Conservation (phyloP, 2,113 vertebrate species). For the Tychaedon coryphoeus region DNA sequence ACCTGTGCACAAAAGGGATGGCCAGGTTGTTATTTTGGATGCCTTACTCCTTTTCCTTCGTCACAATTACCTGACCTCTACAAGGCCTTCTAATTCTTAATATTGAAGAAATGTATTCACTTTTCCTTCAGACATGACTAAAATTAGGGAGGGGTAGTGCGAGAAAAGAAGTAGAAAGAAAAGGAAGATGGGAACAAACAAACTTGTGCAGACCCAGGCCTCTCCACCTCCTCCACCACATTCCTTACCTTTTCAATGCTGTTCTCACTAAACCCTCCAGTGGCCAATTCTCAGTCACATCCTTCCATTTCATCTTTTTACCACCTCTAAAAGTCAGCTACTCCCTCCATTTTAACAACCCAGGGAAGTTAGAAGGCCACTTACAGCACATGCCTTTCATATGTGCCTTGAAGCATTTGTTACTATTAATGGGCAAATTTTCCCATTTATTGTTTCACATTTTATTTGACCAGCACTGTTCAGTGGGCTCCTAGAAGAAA, state of each 20-base stretch:
- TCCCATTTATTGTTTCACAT: not conserved
- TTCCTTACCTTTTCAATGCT: not conserved
- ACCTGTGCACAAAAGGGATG: not conserved
- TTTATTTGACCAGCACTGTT: not conserved
- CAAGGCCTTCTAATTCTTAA: not conserved
- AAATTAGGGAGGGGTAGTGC: not conserved
- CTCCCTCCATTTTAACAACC: not conserved
- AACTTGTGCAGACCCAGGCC: not conserved
- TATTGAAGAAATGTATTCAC: not conserved
- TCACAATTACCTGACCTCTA: not conserved
- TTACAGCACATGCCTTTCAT: not conserved
- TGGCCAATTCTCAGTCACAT: not conserved
- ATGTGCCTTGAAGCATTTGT: not conserved
- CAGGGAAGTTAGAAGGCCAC: not conserved
- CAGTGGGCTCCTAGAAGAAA: not conserved
- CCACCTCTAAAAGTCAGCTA: not conserved
- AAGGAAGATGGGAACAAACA: not conserved
- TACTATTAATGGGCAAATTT: not conserved
- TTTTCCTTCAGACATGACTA: not conserved
- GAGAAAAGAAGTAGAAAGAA: not conserved
- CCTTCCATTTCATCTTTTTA: not conserved
- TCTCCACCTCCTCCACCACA: not conserved
- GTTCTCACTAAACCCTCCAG: not conserved
- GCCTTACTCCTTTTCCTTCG: not conserved
- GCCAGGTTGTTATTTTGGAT: not conserved